Evolutionary conservation across 2,113 vertebrate genomes (phyloP), one percentile per base, ranked within the genome.

Genomic region (Percopsis transmontana): DNA sequence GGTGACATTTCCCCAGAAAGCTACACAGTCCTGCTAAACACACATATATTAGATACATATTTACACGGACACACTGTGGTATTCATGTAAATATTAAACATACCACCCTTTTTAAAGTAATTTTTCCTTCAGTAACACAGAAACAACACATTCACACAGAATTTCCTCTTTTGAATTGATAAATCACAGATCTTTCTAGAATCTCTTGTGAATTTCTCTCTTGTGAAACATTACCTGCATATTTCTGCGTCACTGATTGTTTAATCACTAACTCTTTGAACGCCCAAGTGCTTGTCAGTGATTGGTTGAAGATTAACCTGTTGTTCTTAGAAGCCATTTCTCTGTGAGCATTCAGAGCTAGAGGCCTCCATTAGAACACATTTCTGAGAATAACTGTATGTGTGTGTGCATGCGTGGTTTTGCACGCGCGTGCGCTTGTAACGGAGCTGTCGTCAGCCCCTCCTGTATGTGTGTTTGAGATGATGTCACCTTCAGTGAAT

Each of bases 401-500:
- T 40, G 38, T 41, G 56, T 41, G 27, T 39, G 16, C 11, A 7
- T 55, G 54, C 39, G 54, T 57, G 27, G 10, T 14, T 27, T 24
- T 39, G 54, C 20, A 15, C 13, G 54, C 18, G 16, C 1, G 27
- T 33, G n/a, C 44, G 40, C 27, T 19, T 59, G 56, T 39, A 18
- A 20, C 56, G n/a, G 57, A 40, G 55, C 27, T 57, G 23, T 27
- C 33, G 55, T 57, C 39, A 66, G 63, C 38, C 62, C 39, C 7
- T 70, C n/a, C 55, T n/a, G 23, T 53, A n/a, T 61, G 63, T 39
- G 40, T 62, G 47, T 63, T 67, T 58, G 65, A 45, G 50, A 77
- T 82, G 74, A 78, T 75, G 75, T 82, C 79, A 74, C 59, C 33
- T 41, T 48, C 23, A 12, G 44, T 24, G 27, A 33, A 48, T 62